Conservation (phyloP, 2,797 vertebrate species). For the Heliangelus exortis region DNA sequence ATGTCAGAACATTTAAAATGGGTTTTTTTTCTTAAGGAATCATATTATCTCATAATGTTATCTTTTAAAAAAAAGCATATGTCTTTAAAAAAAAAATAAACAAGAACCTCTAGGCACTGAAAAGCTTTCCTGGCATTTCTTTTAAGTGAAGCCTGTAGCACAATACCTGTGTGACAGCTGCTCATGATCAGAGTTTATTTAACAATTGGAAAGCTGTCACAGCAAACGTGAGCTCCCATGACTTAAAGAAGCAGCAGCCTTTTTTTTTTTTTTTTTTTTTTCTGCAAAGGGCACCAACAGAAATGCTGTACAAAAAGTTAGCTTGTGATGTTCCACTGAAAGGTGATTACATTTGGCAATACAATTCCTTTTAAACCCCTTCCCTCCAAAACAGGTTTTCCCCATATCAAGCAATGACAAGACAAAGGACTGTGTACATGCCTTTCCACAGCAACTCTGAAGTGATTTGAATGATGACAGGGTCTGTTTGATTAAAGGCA, state of each 20-base stretch:
- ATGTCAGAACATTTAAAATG: neutral
- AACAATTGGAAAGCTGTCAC: conserved; percentile 69
- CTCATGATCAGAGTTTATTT: conserved; percentile 65
- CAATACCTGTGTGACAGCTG: conserved; percentile 65
- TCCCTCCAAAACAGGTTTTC: neutral
- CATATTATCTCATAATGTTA: neutral
- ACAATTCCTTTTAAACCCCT: neutral
- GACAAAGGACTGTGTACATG: neutral
- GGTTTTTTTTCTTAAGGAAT: neutral
- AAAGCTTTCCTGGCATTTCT: neutral
- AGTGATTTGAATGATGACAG: neutral
- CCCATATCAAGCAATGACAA: neutral
- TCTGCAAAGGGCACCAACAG: neutral
- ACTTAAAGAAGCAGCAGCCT: conserved; percentile 56
- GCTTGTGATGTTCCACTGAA: neutral
- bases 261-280: neutral
- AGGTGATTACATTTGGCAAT: neutral
- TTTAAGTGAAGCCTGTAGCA: conserved; percentile 25
- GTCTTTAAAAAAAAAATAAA: neutral
- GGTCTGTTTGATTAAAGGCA: neutral
- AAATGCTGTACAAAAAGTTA: neutral
- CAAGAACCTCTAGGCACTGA: neutral
- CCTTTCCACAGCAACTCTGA: neutral
- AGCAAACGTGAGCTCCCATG: conserved; percentile 41
- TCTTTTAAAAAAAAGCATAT: neutral